These are phyloP conservation scores for Ormia ochracea DNA, from an alignment of 2,888 invertebrate species.

Conservation along the genomic window DNA sequence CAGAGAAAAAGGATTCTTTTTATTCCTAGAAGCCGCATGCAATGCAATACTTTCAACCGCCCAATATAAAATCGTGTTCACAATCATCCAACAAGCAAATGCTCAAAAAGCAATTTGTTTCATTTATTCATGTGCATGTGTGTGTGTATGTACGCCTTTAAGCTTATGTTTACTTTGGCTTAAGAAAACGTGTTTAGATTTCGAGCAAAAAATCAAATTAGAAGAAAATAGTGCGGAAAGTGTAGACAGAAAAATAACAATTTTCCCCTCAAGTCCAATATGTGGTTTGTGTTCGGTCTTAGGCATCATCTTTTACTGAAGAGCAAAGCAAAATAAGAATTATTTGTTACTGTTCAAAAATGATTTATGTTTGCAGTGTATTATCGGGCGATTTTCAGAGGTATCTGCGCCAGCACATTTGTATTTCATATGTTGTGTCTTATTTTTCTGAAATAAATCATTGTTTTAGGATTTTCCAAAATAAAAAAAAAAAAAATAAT, in stretches of 20 bases:
- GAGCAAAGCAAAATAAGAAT: not conserved
- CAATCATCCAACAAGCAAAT: not conserved
- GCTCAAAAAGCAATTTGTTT: constrained; percentile 57
- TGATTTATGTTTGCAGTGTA: constrained; percentile 53
- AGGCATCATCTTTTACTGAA: not conserved
- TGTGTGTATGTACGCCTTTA: not conserved
- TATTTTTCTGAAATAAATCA: constrained; percentile 42
- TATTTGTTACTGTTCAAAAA: constrained; percentile 2
- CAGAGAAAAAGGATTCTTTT: not conserved
- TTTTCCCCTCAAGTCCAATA: constrained; percentile 63
- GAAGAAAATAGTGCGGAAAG: not conserved
- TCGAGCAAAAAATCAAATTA: constrained; percentile 7
- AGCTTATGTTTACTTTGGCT: constrained; percentile 32
- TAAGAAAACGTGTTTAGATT: constrained; percentile 54
- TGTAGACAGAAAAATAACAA: constrained; percentile 45
- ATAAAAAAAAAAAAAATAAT: constrained; percentile 15
- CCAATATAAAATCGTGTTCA: no score
- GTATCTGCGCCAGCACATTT: not conserved
- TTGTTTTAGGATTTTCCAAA: not conserved
- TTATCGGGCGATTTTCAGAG: constrained; percentile 30
- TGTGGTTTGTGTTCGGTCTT: constrained; percentile 57
- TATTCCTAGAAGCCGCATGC: constrained; percentile 1
- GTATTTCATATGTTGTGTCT: constrained; percentile 9
- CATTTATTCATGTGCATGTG: not conserved
- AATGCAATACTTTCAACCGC: constrained; percentile 18